Conservation (phyloP, 1,140 invertebrate genomes). For the Drosophila subpulchrella region DNA sequence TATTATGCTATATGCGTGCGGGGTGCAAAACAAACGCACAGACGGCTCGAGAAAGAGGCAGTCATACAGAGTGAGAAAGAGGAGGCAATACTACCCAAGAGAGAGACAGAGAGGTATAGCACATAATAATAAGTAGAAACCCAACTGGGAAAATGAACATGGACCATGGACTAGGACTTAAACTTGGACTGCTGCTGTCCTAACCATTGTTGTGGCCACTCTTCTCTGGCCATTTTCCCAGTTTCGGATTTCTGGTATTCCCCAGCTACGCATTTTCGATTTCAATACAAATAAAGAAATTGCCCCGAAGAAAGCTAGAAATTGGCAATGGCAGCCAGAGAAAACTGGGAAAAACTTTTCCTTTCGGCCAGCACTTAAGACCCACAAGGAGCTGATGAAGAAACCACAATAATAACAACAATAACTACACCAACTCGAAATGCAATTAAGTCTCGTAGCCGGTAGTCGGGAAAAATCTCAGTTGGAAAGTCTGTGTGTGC, state of each 20-base stretch:
- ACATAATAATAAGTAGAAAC: constrained; percentile 65
- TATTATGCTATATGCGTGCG: constrained; percentile 81
- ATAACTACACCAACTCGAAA: constrained; percentile 57
- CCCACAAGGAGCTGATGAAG: constrained; percentile 23
- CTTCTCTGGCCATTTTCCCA: background rate
- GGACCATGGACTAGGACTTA: constrained; percentile 15
- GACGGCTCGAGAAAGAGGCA: constrained; percentile 22
- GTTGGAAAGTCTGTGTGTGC: constrained; percentile 36
- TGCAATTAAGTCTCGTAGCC: constrained; percentile 71
- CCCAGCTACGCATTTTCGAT: constrained; percentile 77
- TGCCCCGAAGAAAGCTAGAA: constrained; percentile 54
- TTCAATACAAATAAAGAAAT: constrained; percentile 73
- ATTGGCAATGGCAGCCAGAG: constrained; percentile 72
- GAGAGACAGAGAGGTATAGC: constrained; percentile 1
- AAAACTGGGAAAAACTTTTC: constrained; percentile 64
- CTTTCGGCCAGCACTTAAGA: constrained; percentile 75
- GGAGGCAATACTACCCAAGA: constrained; percentile 13
- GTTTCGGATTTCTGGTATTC: constrained; percentile 43
- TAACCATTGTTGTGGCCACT: constrained; percentile 54
- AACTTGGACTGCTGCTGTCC: constrained; percentile 19
- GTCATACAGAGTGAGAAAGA: constrained; percentile 5
- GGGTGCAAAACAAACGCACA: constrained; percentile 74
- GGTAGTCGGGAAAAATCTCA: constrained; percentile 52
- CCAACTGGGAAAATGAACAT: constrained; percentile 52
- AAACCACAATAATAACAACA: constrained; percentile 13